Conservation (phyloP, 2,113 vertebrate genomes). For the Excalfactoria chinensis region DNA sequence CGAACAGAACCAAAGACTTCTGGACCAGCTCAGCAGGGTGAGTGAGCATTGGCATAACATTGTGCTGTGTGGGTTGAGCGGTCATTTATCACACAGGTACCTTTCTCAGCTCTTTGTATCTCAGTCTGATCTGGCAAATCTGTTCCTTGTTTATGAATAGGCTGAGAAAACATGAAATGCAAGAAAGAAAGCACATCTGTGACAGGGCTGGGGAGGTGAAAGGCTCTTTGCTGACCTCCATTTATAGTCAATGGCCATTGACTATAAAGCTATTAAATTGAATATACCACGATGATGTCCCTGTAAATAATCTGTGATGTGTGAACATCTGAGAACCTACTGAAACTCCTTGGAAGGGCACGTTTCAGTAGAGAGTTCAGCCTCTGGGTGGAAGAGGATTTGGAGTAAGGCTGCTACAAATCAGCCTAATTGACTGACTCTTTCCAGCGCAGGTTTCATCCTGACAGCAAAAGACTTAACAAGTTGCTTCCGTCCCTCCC, state of each 20-base stretch:
- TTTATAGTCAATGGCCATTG: neutral
- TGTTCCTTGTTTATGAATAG: constrained; percentile 1
- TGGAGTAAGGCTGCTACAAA: constrained; percentile 16
- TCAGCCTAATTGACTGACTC: constrained; percentile 38
- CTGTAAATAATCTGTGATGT: neutral
- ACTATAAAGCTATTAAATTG: neutral
- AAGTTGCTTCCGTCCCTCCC: constrained; percentile 12
- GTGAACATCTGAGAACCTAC: neutral
- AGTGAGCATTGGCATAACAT: constrained; percentile 60
- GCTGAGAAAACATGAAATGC: neutral
- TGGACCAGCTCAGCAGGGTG: constrained; percentile 97
- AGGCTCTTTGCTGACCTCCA: neutral
- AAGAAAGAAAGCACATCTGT: neutral
- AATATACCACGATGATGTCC: neutral
- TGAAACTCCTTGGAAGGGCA: neutral
- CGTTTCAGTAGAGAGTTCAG: constrained; percentile 34
- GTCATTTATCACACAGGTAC: neutral
- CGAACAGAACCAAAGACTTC: constrained; percentile 96
- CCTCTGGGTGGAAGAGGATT: constrained; percentile 16
- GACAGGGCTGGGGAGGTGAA: neutral
- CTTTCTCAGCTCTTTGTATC: neutral
- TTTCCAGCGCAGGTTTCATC: constrained; percentile 7
- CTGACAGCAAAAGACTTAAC: neutral
- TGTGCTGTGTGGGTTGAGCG: neutral
- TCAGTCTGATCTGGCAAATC: neutral